These are phyloP conservation scores for Catocala fraxini DNA, from an alignment of 2,888 invertebrate genomes.

Conservation along the genomic window DNA sequence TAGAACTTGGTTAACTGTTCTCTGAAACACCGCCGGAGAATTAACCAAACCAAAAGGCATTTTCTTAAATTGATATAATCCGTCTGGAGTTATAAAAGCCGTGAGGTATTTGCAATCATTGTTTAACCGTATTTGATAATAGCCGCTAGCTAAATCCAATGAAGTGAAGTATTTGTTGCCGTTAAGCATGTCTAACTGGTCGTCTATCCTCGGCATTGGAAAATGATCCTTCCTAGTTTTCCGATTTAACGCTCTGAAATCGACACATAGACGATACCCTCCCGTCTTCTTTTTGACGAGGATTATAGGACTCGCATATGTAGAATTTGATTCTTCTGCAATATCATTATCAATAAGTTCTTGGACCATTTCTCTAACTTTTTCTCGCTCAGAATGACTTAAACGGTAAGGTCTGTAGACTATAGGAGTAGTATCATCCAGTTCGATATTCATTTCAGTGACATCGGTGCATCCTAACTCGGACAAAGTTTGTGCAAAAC, in stretches of 20 bases:
- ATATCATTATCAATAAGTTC: slow-evolving; percentile 2
- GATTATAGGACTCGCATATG: slow-evolving; percentile 1
- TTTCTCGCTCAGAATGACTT: background rate
- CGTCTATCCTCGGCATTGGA: slow-evolving; percentile 3
- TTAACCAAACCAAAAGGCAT: background rate
- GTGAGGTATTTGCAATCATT: background rate
- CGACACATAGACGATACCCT: slow-evolving; percentile 1
- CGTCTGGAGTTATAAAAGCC: background rate
- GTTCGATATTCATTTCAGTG: background rate
- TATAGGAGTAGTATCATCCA: background rate
- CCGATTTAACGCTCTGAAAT: slow-evolving; percentile 1
- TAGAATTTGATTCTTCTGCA: background rate
- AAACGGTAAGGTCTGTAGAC: slow-evolving; percentile 4
- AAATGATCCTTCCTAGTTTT: background rate
- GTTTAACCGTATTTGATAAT: background rate
- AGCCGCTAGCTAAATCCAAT: slow-evolving; percentile 1
- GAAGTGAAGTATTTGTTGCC: slow-evolving; percentile 1
- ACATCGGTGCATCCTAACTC: slow-evolving; percentile 1
- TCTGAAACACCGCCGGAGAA: background rate
- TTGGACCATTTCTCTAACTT: slow-evolving; percentile 1
- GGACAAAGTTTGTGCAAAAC: slow-evolving; percentile 7
- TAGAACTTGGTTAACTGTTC: background rate
- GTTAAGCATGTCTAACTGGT: background rate
- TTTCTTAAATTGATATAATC: background rate
- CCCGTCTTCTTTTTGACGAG: slow-evolving; percentile 4